Percentiles rank a stretch among this genome's conserved stretches.
These are phyloP conservation scores for Hexactinellida sp. DNA, from an alignment of 37 sponge, comb jelly and placozoan genomes.

Conservation along the genomic window DNA sequence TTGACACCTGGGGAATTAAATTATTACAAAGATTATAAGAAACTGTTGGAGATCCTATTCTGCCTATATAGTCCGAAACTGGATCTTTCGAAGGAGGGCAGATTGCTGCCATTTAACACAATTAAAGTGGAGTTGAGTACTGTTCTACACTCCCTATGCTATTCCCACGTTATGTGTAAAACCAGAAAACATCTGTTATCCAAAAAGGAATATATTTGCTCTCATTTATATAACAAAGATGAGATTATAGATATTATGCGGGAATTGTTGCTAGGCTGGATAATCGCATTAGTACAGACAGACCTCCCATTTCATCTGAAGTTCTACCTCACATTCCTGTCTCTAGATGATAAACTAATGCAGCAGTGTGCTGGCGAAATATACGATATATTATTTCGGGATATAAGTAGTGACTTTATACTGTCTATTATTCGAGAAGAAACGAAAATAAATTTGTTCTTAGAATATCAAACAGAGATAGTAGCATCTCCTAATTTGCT, in stretches of 20 bases:
- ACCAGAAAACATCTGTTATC: neutral
- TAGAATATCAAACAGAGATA: neutral
- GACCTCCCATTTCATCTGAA: neutral
- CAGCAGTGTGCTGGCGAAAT: neutral
- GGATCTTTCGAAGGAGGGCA: neutral
- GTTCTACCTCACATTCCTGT: neutral
- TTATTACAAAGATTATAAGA: neutral
- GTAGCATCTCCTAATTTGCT: neutral
- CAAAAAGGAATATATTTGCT: neutral
- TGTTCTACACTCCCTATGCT: neutral
- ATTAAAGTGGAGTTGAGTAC: neutral
- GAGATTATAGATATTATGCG: neutral
- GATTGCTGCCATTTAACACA: neutral
- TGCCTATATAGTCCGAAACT: neutral
- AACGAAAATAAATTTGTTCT: neutral
- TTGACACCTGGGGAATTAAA: no score
- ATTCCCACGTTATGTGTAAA: neutral
- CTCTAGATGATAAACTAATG: neutral
- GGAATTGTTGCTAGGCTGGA: neutral
- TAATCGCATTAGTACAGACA: neutral
- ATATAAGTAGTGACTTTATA: neutral
- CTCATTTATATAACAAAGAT: neutral
- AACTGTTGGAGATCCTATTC: neutral
- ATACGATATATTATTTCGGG: neutral
- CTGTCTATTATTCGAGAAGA: neutral